Evolutionary conservation across 2,797 vertebrate genomes (phyloP), one percentile per base, ranked within the genome.

Genomic region (Kryptolebias ocellatus): DNA sequence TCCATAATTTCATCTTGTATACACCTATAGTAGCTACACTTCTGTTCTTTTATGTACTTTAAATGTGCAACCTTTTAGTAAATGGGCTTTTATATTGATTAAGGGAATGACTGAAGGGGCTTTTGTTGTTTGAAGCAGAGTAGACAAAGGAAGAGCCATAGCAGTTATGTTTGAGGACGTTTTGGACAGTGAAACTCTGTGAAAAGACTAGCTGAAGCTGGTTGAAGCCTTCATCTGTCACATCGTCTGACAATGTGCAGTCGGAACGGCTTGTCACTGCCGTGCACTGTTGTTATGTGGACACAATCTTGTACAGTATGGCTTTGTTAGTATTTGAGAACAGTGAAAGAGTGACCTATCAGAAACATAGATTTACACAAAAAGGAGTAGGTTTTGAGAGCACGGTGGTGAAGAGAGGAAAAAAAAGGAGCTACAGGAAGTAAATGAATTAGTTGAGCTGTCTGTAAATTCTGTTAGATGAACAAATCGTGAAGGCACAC

Each of bases 211-310:
- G 49, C 55, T 61, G 76, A 55, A 79, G 56, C 71, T 54, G 51
- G 67, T 68, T 44, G 65, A 61, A 49, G 77, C 60, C 28, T 44
- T 58, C 58, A 15, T 85, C 67, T 74, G 78, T 77, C 76, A 56
- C 71, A 65, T 74, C 61, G 64, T 71, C 53, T 79, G 68, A 83
- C 81, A 79, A 27, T 79, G 76, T 86, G 78, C 59, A 56, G 69
- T 72, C 77, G 75, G 74, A 68, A 58, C 70, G 66, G 73, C 81
- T 76, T 77, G 85, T 90, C 80, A 82, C 85, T 56, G 77, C 83
- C 83, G 74, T 16, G 70, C 78, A 83, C 86, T 60, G 76, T 76
- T 54, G 18, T 78, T 85, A 76, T 80, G 83, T 78, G 51, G 67
- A 74, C 74, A 72, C 81, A 64, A 80, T 60, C 18, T 60, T 37